Percentiles rank a stretch among this genome's conserved stretches.
phyloP scores from a whole-genome alignment of 2,888 invertebrate species.

The Campoplex capitator region DNA sequence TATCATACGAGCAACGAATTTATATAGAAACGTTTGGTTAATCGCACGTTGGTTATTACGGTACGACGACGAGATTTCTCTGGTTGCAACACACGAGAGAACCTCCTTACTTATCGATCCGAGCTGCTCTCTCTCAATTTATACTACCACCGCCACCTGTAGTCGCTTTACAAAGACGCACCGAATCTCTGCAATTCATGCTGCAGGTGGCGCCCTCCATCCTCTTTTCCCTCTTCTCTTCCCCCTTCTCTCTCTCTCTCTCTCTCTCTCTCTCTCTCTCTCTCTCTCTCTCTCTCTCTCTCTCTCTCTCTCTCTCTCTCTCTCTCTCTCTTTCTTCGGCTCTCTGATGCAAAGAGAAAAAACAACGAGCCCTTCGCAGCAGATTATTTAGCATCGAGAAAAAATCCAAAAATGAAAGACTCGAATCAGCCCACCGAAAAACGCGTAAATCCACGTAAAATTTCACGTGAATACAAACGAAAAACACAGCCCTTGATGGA shows the following conservation, averaged over 20 bases:
- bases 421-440: not conserved
- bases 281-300: not conserved
- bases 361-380: not conserved
- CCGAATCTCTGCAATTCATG: constrained; percentile 58
- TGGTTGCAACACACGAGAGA: constrained; percentile 43
- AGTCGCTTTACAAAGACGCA: constrained; percentile 66
- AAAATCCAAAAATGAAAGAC: not conserved
- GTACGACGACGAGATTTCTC: constrained; percentile 12
- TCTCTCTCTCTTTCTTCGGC: not conserved
- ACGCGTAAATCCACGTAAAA: not conserved
- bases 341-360: not conserved
- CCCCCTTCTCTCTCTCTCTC: not conserved
- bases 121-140: constrained; percentile 56
- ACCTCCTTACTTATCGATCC: constrained; percentile 66
- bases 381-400: constrained; percentile 2
- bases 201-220: constrained; percentile 70
- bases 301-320: not conserved
- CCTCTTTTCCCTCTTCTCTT: constrained; percentile 32
- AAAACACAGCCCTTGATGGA: not conserved
- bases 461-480: not conserved
- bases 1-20: constrained; percentile 5
- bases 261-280: constrained; percentile 1
- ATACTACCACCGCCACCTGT: constrained; percentile 71
- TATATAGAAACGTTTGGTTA: constrained; percentile 1
- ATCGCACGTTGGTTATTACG: constrained; percentile 20